Conservation (phyloP, 2,797 vertebrate species). For the Brachymystax lenok region DNA sequence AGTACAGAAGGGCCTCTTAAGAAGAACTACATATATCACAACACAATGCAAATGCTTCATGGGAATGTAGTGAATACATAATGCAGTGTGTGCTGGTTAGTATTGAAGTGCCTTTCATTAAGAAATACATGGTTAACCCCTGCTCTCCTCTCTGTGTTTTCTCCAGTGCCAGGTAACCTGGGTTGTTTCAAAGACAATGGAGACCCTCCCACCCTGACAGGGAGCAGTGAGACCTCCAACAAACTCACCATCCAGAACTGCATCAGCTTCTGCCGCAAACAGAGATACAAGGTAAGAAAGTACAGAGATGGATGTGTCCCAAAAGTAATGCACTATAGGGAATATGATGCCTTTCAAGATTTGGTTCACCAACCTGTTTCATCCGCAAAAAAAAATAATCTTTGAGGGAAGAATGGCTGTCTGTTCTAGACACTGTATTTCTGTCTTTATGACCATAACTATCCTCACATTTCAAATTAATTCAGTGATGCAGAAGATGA, state of each 20-base stretch:
- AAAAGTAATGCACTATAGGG: neutral
- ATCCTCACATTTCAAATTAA: constrained; percentile 31
- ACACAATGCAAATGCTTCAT: neutral
- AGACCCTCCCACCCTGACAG: constrained; percentile 89
- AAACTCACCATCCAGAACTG: constrained; percentile 95
- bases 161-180: constrained; percentile 92
- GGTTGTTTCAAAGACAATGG: constrained; percentile 96
- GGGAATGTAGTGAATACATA: neutral
- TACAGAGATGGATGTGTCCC: constrained; percentile 74
- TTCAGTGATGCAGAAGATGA: constrained; percentile 39
- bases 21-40: neutral
- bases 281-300: constrained; percentile 87
- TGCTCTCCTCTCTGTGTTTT: constrained; percentile 22
- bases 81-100: too few species aligned
- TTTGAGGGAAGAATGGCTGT: neutral
- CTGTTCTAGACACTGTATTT: neutral
- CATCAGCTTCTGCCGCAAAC: constrained; percentile 91
- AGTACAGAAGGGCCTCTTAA: neutral
- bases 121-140: neutral
- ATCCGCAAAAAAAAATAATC: neutral
- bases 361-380: neutral
- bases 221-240: constrained; percentile 90
- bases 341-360: neutral
- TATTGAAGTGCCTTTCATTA: neutral
- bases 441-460: neutral